These are phyloP conservation scores for Punctoribates punctum DNA, from an alignment of 2,888 invertebrate genomes.

Conservation along the genomic window DNA sequence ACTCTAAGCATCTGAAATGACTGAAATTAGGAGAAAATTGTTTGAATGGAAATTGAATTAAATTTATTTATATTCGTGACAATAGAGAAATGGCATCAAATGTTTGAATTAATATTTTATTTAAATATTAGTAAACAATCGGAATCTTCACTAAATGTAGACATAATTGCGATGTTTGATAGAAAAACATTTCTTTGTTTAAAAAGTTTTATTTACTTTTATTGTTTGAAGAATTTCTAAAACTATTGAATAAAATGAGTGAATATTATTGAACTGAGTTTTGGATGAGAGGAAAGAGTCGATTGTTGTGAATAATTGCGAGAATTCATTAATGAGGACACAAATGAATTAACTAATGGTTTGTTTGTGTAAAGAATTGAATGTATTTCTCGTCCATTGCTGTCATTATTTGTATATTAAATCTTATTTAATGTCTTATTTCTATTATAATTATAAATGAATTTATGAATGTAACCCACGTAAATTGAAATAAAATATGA, in stretches of 20 bases:
- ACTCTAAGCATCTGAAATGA: no score
- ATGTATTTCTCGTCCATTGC: not conserved
- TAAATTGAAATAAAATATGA: conserved; percentile 16
- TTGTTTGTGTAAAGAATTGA: conserved; percentile 1
- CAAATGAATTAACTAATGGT: conserved; percentile 15
- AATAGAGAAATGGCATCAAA: no score
- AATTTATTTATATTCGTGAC: no score
- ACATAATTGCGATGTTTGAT: no score
- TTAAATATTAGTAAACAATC: no score
- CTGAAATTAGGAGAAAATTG: no score
- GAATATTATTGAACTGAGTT: not conserved
- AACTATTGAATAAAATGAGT: not conserved
- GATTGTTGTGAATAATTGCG: conserved; percentile 12
- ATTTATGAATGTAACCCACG: conserved; percentile 17
- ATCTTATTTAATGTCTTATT: conserved; percentile 8
- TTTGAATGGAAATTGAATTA: no score
- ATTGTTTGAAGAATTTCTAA: no score
- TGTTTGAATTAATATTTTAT: no score
- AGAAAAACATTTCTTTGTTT: no score
- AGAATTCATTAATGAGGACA: conserved; percentile 11
- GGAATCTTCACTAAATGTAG: no score
- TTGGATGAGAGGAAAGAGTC: not conserved
- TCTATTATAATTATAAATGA: conserved; percentile 19
- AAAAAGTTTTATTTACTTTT: no score
- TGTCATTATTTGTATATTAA: not conserved